Evolutionary conservation across 2,888 invertebrate species (phyloP).

Genomic region (Apotomis turbidana): DNA sequence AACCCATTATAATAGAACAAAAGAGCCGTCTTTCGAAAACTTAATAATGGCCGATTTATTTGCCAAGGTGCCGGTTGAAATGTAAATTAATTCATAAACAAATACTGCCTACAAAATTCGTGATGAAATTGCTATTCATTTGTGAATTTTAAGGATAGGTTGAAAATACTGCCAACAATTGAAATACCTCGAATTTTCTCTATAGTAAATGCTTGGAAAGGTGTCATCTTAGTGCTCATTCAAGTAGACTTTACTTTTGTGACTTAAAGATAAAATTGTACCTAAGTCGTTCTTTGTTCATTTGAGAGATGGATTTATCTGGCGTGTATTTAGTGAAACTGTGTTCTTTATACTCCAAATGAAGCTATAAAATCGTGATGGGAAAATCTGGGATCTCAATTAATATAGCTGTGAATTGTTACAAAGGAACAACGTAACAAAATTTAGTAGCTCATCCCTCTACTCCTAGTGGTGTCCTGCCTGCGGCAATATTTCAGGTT

Average conservation of each 20-base stretch:
- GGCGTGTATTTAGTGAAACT: no score
- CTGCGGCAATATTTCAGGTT: no score
- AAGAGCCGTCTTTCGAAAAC: conserved; percentile 29
- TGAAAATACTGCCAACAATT: conserved; percentile 30
- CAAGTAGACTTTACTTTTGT: neutral
- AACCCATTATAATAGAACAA: conserved; percentile 29
- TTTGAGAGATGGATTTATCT: no score
- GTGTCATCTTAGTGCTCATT: neutral
- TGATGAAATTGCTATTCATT: conserved; percentile 36
- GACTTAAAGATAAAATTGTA: neutral
- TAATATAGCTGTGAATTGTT: no score
- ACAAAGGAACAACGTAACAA: no score
- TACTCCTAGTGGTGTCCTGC: no score
- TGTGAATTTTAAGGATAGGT: conserved; percentile 17
- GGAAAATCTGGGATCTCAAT: no score
- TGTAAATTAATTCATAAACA: conserved; percentile 42
- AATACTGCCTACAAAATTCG: conserved; percentile 39
- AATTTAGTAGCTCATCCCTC: no score
- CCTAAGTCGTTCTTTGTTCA: no score
- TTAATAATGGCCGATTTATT: conserved; percentile 40
- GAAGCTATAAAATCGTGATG: no score
- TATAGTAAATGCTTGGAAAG: conserved; percentile 5
- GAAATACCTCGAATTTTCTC: conserved; percentile 18
- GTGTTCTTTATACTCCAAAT: no score
- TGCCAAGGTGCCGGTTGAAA: conserved; percentile 33